phyloP scores from a whole-genome alignment of 2,888 invertebrate species.

The Miltochrista miniata region DNA sequence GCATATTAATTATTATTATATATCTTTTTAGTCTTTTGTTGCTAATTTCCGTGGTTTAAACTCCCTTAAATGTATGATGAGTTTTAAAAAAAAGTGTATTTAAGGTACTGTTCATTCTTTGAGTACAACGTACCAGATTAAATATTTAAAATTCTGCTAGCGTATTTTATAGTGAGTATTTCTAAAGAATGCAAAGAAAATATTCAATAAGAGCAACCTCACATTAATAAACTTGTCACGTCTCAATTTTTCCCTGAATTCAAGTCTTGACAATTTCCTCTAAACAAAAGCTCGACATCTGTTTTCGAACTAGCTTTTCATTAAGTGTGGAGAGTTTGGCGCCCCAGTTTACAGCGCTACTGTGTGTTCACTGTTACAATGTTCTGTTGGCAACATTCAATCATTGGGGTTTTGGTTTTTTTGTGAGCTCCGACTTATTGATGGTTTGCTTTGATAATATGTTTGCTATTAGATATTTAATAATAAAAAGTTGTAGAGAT shows the following conservation, averaged over 20 bases:
- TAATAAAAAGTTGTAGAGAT: too few species aligned
- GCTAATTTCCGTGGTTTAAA: too few species aligned
- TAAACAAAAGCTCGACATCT: constrained; percentile 50
- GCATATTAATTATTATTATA: too few species aligned
- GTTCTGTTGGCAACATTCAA: constrained; percentile 47
- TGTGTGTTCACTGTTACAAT: constrained; percentile 49
- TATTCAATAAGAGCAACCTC: constrained; percentile 9
- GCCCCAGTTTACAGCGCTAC: constrained; percentile 44
- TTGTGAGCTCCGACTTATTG: constrained; percentile 29
- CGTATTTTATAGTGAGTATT: background rate
- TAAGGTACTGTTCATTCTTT: background rate
- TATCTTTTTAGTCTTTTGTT: too few species aligned
- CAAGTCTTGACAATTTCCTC: constrained; percentile 44
- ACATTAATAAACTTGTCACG: constrained; percentile 21
- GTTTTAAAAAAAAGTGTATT: background rate
- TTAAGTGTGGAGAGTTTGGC: constrained; percentile 44
- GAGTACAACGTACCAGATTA: background rate
- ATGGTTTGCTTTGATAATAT: constrained; percentile 3
- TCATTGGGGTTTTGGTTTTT: constrained; percentile 47
- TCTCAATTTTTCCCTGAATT: constrained; percentile 36
- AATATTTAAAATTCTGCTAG: background rate
- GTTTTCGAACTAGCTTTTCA: constrained; percentile 54
- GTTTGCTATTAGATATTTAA: background rate
- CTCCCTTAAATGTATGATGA: background rate
- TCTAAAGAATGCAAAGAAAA: constrained; percentile 11